These are phyloP conservation scores for Mimachlamys varia DNA, from an alignment of 2,888 invertebrate genomes.

Conservation along the genomic window DNA sequence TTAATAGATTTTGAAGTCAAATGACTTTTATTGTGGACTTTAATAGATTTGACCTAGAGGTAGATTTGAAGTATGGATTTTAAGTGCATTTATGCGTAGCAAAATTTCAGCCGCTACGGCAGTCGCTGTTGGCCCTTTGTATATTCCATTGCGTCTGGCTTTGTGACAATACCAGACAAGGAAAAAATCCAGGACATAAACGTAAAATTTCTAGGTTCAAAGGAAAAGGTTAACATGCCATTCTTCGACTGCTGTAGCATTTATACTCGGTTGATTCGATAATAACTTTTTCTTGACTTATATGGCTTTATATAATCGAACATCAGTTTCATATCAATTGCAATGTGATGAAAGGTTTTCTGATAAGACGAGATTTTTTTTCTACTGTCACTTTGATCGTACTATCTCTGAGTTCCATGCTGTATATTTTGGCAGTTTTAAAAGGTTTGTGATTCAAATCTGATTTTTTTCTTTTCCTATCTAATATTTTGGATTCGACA, in stretches of 20 bases:
- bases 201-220: neutral
- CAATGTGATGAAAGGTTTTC: neutral
- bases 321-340: slow-evolving; percentile 11
- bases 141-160: neutral
- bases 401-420: neutral
- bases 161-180: neutral
- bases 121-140: neutral
- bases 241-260: neutral
- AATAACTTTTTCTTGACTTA: neutral
- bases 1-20: too few relatives aligned
- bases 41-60: too few relatives aligned
- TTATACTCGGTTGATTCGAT: neutral
- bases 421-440: neutral
- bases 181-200: neutral
- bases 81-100: neutral
- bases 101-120: neutral
- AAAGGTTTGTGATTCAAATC: slow-evolving; percentile 21
- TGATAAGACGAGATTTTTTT: neutral
- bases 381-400: neutral
- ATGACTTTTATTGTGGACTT: too few relatives aligned
- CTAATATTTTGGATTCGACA: neutral
- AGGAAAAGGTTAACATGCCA: neutral
- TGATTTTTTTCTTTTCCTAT: neutral
- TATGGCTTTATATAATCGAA: neutral
- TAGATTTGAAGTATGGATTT: neutral